phyloP scores from a whole-genome alignment of 2,888 invertebrate species.

The Anticlea derivata region DNA sequence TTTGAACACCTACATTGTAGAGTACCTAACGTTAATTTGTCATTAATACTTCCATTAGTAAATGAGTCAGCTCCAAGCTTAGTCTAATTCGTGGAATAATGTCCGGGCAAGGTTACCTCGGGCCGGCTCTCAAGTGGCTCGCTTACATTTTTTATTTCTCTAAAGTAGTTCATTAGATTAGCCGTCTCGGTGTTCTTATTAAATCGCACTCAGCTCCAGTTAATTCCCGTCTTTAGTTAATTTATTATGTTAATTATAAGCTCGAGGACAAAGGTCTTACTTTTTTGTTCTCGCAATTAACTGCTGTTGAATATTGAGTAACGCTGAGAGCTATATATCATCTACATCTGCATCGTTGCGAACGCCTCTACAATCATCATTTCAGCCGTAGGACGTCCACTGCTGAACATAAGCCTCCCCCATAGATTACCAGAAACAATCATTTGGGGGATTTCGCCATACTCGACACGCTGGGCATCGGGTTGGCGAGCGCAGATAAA shows the following conservation, averaged over 20 bases:
- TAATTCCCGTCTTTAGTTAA: slow-evolving; percentile 34
- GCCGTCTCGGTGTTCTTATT: slow-evolving; percentile 31
- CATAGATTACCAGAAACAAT: too few species aligned
- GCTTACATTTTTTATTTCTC: slow-evolving; percentile 26
- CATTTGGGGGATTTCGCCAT: too few species aligned
- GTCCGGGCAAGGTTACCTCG: not conserved
- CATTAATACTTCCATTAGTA: slow-evolving; percentile 15
- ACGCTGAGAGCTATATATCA: not conserved
- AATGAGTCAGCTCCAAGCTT: slow-evolving; percentile 16
- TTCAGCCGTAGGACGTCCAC: too few species aligned
- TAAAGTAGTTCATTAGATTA: slow-evolving; percentile 34
- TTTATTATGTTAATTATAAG: slow-evolving; percentile 47
- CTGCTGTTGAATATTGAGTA: slow-evolving; percentile 26
- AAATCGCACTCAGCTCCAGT: slow-evolving; percentile 37
- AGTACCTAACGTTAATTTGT: slow-evolving; percentile 5
- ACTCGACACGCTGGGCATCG: too few species aligned
- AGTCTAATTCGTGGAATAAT: slow-evolving; percentile 8
- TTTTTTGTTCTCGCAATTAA: slow-evolving; percentile 34
- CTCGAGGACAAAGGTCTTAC: slow-evolving; percentile 35
- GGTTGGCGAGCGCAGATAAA: too few species aligned
- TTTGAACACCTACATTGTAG: not conserved
- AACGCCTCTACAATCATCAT: too few species aligned
- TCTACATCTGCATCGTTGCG: too few species aligned
- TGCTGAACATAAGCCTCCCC: too few species aligned
- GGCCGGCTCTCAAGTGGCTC: slow-evolving; percentile 2